Percentiles rank a stretch among this genome's conserved stretches.
phyloP scores from a whole-genome alignment of 1,140 invertebrate species.

The Bathynomus jamesi region DNA sequence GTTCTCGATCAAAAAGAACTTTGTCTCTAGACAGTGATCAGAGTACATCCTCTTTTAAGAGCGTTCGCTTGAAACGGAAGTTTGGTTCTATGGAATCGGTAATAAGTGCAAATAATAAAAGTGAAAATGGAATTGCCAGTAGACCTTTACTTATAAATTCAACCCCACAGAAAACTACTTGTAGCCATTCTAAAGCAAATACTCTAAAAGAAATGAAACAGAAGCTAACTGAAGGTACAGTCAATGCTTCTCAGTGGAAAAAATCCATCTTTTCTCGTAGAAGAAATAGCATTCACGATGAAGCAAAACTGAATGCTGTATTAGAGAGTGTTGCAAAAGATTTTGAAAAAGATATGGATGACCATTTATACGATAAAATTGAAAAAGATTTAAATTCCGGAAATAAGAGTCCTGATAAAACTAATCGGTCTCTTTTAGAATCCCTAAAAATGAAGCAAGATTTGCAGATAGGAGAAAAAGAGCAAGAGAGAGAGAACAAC shows the following conservation, averaged over 20 bases:
- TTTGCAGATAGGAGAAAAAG: neutral
- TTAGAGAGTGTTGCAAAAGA: constrained; percentile 33
- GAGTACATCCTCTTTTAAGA: neutral
- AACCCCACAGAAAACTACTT: neutral
- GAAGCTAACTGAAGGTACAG: neutral
- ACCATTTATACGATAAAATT: constrained; percentile 28
- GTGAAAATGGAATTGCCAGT: neutral
- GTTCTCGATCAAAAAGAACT: neutral
- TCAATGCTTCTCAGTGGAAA: neutral
- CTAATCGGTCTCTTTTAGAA: neutral
- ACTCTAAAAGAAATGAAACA: neutral
- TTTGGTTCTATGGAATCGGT: neutral
- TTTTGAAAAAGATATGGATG: constrained; percentile 34
- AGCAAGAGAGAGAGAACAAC: neutral
- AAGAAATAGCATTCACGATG: constrained; percentile 30
- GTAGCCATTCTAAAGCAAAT: neutral
- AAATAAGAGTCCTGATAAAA: constrained; percentile 34
- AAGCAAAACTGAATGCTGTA: constrained; percentile 34
- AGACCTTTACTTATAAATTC: neutral
- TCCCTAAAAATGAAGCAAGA: neutral
- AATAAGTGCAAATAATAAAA: neutral
- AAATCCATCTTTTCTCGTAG: constrained; percentile 17
- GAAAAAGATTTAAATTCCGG: constrained; percentile 33
- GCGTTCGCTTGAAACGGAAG: neutral
- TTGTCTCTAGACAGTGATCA: neutral